Evolutionary conservation across 2,888 invertebrate genomes (phyloP), one percentile per base, ranked within the genome.

Genomic region (Polia nebulosa): DNA sequence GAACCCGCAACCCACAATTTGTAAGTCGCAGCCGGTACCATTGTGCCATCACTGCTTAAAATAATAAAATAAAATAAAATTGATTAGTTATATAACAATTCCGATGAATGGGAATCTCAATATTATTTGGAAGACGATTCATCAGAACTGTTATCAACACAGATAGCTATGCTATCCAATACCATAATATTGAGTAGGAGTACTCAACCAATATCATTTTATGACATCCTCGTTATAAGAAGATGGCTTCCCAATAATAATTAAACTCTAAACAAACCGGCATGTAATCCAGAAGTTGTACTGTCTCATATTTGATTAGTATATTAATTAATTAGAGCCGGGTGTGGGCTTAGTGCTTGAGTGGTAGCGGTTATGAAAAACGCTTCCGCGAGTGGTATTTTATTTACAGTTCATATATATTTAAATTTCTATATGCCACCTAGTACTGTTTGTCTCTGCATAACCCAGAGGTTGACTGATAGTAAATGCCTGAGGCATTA

Each of bases 231-330:
- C 64, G 45, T 76, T 72, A 68, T 17, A 17, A 39, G 51, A 69
- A 73, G 60, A 78, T 61, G 67, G 57, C 49, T 65, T 51, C 34
- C 61, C 44, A 62, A 76, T 76, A 56, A 44, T 56, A 68, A 72
- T 81, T 68, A 82, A 61, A 68, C 53, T 62, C 49, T 44, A 49
- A 56, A 77, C 53, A 67, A 83, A 73, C 83, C 62, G 49, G 47
- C 65, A 71, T 69, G 55, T 57, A 66, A 70, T 67, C 45, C 81
- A 67, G 78, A 76, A 80, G 80, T 81, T 64, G 59, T 70, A 76
- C 45, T 11, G 55, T 44, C 68, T 69, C 56, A 64, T 82, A 63
- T 82, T 85, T 84, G 81, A 84, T 81, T 83, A 78, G 80, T 73
- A 72, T 84, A 80, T 73, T 76, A 76, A 80, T 77, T 84, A 78